Conservation (phyloP, 2,113 vertebrate genomes). For the Sorex fumeus region DNA sequence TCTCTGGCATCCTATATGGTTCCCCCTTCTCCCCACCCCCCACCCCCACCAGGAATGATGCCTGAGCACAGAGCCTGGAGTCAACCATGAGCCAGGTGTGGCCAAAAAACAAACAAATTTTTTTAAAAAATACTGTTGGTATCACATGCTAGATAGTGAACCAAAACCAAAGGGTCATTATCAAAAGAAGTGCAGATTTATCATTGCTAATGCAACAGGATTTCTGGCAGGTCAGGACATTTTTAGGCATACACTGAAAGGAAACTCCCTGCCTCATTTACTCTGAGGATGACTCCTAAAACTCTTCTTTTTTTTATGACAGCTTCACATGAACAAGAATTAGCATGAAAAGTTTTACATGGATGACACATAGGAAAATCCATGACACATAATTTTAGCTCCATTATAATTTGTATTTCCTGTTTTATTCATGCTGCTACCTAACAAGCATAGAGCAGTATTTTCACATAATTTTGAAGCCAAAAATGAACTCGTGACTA, state of each 20-base stretch:
- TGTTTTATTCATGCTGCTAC: constrained; percentile 26
- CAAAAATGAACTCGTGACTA: neutral
- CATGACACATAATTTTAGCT: constrained; percentile 18
- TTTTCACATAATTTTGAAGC: neutral
- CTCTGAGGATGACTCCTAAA: neutral
- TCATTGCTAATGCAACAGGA: neutral
- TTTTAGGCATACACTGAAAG: constrained; percentile 17
- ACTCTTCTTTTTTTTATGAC: constrained; percentile 6
- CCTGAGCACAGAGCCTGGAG: too few relatives aligned
- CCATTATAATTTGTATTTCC: constrained; percentile 54
- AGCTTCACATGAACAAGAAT: constrained; percentile 10
- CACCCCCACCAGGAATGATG: too few relatives aligned
- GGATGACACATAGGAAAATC: constrained; percentile 37
- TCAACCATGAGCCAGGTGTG: too few relatives aligned
- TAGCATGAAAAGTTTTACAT: neutral
- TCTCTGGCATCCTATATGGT: too few relatives aligned
- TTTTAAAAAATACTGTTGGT: neutral
- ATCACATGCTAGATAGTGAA: neutral
- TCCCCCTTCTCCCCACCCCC: too few relatives aligned
- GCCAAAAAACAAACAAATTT: too few relatives aligned
- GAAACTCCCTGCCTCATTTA: neutral
- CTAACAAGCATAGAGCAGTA: constrained; percentile 41
- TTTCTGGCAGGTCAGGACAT: constrained; percentile 3
- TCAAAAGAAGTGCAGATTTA: neutral
- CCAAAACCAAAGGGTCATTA: neutral